A percentile compares a stretch with the other conserved stretches of the same genome.
Conservation (phyloP, 2,113 vertebrate species). For the Tachycineta bicolor region DNA sequence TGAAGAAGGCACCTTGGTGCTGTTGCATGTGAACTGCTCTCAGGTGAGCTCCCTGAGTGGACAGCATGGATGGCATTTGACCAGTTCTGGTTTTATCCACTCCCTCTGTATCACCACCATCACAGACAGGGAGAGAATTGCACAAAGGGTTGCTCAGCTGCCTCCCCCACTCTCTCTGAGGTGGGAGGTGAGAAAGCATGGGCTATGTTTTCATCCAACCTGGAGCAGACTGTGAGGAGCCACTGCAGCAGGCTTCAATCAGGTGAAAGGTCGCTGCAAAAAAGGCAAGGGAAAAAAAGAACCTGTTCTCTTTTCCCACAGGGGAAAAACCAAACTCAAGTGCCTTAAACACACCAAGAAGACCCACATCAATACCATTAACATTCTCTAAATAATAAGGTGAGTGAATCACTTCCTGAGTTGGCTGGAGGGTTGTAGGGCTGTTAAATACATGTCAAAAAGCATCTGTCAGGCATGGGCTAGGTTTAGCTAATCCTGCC, state of each 20-base stretch:
- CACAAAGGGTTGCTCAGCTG: background rate
- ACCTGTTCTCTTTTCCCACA: background rate
- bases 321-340: background rate
- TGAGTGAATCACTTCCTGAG: constrained; percentile 13
- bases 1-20: background rate
- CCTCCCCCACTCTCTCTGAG: background rate
- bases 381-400: background rate
- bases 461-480: background rate
- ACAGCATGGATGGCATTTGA: background rate
- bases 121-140: background rate
- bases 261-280: constrained; percentile 5
- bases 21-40: background rate
- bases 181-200: background rate
- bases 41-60: background rate
- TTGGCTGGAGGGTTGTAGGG: background rate
- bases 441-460: background rate
- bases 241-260: background rate
- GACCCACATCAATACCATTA: background rate
- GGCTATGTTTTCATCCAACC: background rate
- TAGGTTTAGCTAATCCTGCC: background rate
- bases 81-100: background rate
- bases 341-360: background rate
- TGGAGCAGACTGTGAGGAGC: constrained; percentile 18
- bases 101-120: background rate
- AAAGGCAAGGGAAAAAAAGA: background rate